Evolutionary conservation across 2,797 vertebrate genomes (phyloP), one percentile per base, ranked within the genome.

Genomic region (Crocidura indochinensis): DNA sequence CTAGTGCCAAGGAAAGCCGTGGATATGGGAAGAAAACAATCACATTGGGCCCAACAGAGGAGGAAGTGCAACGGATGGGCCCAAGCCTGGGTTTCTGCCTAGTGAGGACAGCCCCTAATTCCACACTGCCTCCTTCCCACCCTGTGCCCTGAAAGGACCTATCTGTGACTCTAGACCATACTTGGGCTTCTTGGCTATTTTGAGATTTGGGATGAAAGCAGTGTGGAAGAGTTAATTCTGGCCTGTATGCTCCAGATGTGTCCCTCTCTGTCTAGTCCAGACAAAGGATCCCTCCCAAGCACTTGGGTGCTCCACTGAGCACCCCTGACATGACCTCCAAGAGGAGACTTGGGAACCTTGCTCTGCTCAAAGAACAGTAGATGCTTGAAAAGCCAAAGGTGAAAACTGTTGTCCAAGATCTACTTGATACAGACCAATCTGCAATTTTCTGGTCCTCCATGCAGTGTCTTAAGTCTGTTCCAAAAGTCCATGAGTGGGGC

Each of bases 11-110:
- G 60, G 44, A 81, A 93, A 86, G 69, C 47, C 81, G 17, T 11
- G 31, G 0, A 74, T 26, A 46, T 47, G 83, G 78, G 84, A 92
- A 53, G 74, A 74, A 93, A 93, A 90, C 2, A 62, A 87, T 26
- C 53, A 87, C 56, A 38, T 6, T 71, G 29, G 47, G 38, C 14
- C 60, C 31, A 71, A 80, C 0, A 76, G 38, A 38, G 73, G 44
- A 51, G 19, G 56, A 62, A 62, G 19, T 65, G 67, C 6, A 69
- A 44, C 11, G 24, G n/a, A 15, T 1, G 74, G 56, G 44, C 19
- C 17, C 9, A 0, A 38, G 31, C 26, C n/a, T 26, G 65, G 51
- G 65, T 74, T 82, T 27, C 0, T n/a, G 65, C 74, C 73, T 56
- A 26, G 10, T 7, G 4, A 17, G 22, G 14, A 1, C 8, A 49